Evolutionary conservation across 2,113 vertebrate genomes (phyloP).

Genomic region (Mystacornis crossleyi): DNA sequence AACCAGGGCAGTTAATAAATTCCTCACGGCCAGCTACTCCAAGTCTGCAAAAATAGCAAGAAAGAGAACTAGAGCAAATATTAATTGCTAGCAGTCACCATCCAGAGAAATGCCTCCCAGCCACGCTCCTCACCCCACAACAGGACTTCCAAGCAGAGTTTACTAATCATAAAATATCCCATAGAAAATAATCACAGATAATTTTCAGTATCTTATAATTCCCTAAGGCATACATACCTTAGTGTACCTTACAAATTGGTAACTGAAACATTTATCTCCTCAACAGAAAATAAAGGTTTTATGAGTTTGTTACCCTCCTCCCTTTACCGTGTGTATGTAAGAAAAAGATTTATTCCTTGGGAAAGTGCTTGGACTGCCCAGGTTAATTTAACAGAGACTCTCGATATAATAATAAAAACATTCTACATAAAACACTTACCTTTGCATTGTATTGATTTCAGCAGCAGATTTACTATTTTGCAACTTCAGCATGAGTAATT

Average conservation of each 20-base stretch:
- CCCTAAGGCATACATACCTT: neutral
- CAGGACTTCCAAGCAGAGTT: neutral
- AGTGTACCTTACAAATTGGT: neutral
- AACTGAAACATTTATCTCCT: neutral
- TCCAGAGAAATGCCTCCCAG: neutral
- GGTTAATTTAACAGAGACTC: slow-evolving; percentile 62
- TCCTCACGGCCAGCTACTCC: neutral
- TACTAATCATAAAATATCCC: neutral
- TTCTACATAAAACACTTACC: neutral
- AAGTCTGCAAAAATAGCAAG: neutral
- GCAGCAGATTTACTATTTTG: neutral
- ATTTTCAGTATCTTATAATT: neutral
- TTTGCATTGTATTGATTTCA: neutral
- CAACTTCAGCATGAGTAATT: neutral
- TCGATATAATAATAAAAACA: slow-evolving; percentile 60
- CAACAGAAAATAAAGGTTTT: neutral
- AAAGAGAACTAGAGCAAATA: neutral
- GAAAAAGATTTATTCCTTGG: neutral
- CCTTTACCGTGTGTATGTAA: neutral
- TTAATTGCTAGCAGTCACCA: neutral
- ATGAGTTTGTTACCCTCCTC: neutral
- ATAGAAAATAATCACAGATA: neutral
- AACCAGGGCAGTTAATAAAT: neutral
- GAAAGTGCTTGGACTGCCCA: neutral
- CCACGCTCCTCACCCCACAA: neutral